phyloP scores from a whole-genome alignment of 2,113 vertebrate genomes.

The Prunella himalayana region DNA sequence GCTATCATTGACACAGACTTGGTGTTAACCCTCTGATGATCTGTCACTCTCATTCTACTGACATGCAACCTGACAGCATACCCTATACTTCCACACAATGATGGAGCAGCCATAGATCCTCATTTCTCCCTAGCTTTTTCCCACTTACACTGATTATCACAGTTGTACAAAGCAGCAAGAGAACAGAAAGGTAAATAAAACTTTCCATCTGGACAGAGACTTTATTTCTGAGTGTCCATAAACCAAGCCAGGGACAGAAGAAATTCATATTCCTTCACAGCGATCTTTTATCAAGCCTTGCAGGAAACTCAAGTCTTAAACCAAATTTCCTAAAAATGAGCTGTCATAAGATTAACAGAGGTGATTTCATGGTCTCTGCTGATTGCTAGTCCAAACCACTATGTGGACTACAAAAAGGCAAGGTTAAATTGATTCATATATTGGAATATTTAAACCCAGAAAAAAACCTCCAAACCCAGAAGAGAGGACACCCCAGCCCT shows the following conservation, averaged over 20 bases:
- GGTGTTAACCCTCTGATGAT: background rate
- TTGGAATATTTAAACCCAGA: background rate
- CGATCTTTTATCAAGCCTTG: background rate
- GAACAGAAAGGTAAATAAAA: background rate
- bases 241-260: background rate
- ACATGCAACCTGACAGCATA: background rate
- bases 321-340: background rate
- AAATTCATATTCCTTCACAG: background rate
- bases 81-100: background rate
- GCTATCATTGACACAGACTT: background rate
- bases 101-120: background rate
- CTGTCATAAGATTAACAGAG: background rate
- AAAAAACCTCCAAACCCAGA: rapidly evolving
- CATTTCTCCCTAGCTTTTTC: background rate
- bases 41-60: background rate
- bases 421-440: background rate
- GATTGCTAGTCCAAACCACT: background rate
- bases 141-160: background rate
- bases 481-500: background rate
- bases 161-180: background rate
- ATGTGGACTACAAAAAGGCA: background rate
- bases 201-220: background rate
- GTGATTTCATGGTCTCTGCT: background rate
- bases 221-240: background rate
- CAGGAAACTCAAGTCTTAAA: background rate